A percentile compares a stretch with the other conserved stretches of the same genome.
These are phyloP conservation scores for Mastomys natalensis DNA, from an alignment of 2,113 vertebrate genomes.

Conservation along the genomic window DNA sequence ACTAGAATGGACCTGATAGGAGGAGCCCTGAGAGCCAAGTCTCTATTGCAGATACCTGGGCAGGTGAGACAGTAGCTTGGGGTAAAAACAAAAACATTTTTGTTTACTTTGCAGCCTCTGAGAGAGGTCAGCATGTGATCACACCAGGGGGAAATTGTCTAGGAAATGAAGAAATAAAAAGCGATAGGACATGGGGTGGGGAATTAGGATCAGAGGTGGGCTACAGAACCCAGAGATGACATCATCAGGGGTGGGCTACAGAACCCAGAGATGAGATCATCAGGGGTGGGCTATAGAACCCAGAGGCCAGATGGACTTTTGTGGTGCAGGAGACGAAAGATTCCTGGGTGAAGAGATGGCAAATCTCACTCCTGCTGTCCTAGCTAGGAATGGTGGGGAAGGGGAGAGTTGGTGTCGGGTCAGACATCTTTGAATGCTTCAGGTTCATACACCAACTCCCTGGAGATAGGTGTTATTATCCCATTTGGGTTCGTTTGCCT, in stretches of 20 bases:
- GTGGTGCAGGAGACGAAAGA: not conserved
- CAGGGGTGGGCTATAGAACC: not conserved
- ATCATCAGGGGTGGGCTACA: too few relatives aligned
- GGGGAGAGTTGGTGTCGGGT: not conserved
- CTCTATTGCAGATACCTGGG: not conserved
- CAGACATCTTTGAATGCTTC: not conserved
- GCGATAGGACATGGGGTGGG: not conserved
- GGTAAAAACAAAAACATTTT: not conserved
- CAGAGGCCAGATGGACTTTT: not conserved
- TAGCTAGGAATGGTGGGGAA: not conserved
- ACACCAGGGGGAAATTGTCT: not conserved
- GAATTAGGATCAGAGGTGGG: not conserved
- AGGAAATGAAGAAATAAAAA: not conserved
- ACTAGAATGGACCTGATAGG: not conserved
- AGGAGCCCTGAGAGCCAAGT: not conserved
- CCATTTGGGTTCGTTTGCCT: not conserved
- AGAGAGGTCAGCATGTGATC: not conserved
- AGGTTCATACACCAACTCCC: not conserved
- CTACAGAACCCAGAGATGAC: not conserved
- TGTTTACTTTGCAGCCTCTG: not conserved
- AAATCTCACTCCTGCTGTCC: not conserved
- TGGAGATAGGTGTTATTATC: not conserved
- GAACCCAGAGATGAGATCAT: too few relatives aligned
- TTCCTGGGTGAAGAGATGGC: not conserved
- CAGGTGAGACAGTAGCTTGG: not conserved